Conservation (phyloP, 2,113 vertebrate genomes). For the Notothenia coriiceps region DNA sequence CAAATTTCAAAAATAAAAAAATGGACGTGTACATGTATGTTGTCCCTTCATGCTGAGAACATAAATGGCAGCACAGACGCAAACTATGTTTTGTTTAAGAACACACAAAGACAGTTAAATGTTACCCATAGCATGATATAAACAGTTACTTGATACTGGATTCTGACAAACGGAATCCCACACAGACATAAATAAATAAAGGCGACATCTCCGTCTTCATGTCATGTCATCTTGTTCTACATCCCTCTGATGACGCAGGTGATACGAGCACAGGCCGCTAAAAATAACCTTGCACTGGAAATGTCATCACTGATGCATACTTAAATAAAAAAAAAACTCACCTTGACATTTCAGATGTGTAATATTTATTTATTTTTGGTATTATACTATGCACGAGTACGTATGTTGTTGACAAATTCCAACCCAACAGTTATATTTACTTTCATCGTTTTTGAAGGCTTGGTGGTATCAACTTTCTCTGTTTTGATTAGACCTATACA, state of each 20-base stretch:
- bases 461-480: too few species aligned
- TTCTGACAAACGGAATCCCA: background rate
- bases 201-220: slow-evolving; percentile 48
- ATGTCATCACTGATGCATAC: slow-evolving; percentile 60
- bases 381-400: background rate
- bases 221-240: slow-evolving; percentile 71
- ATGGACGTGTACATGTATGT: background rate
- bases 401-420: slow-evolving; percentile 1
- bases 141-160: background rate
- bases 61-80: background rate
- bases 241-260: slow-evolving; percentile 59
- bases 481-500: too few species aligned
- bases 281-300: slow-evolving; percentile 65
- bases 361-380: background rate
- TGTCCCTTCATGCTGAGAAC: background rate
- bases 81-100: background rate
- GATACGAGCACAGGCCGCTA: slow-evolving; percentile 43
- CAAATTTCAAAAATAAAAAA: background rate
- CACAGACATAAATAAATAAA: slow-evolving; percentile 40
- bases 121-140: background rate
- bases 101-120: slow-evolving; percentile 8
- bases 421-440: background rate
- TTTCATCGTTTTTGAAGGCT: too few species aligned
- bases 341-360: background rate
- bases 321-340: slow-evolving; percentile 16